Conservation (phyloP, 2,113 vertebrate species). For the Butorides virescens region DNA sequence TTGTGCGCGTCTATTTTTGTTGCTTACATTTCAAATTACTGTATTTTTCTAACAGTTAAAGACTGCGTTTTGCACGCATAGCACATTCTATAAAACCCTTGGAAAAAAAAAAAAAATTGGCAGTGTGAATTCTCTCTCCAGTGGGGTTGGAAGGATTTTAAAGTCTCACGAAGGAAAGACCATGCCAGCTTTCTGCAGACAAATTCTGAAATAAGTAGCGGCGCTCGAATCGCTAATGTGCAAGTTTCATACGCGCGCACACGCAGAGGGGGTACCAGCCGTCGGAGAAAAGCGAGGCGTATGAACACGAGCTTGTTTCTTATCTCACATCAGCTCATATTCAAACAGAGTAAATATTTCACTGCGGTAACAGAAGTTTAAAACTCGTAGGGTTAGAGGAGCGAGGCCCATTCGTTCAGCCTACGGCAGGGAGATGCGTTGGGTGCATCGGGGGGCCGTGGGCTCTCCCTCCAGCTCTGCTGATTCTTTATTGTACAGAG, state of each 20-base stretch:
- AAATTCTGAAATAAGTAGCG: neutral
- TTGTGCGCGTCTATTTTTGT: constrained; percentile 8
- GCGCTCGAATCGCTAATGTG: neutral
- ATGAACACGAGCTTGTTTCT: neutral
- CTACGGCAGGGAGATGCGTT: fast-evolving
- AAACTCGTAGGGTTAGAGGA: neutral
- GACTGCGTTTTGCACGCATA: constrained; percentile 53
- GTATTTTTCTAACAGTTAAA: constrained; percentile 67
- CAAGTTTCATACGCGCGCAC: neutral
- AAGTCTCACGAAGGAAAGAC: constrained; percentile 27
- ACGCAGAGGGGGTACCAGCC: neutral
- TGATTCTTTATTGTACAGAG: fast-evolving
- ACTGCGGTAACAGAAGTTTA: neutral
- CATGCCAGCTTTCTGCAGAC: constrained; percentile 25
- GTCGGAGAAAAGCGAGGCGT: neutral
- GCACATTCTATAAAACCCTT: constrained; percentile 67
- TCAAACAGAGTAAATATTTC: neutral
- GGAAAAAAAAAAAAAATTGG: constrained; percentile 38
- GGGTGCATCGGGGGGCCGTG: fast-evolving
- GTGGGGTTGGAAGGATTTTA: constrained; percentile 63
- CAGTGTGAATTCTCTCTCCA: constrained; percentile 53
- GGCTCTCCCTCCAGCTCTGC: neutral
- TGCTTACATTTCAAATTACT: constrained; percentile 52
- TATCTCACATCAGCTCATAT: constrained; percentile 10
- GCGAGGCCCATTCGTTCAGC: fast-evolving